Evolutionary conservation across 2,797 vertebrate genomes (phyloP), one percentile per base, ranked within the genome.

Genomic region (Enteromius argenteus): DNA sequence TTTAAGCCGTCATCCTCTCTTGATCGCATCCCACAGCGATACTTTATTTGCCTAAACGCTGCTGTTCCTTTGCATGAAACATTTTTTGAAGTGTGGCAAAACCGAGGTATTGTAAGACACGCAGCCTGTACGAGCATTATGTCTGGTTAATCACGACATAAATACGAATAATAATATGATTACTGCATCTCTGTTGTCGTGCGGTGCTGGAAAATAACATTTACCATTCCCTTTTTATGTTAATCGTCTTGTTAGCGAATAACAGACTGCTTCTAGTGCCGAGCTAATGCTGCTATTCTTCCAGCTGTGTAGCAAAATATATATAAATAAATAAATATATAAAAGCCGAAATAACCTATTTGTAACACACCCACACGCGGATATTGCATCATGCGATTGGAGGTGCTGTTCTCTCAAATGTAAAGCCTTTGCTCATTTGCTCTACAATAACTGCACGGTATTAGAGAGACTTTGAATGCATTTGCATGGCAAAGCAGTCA

Each of bases 91-190:
- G 62, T 83, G 75, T 69, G 69, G 82, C 75, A 60, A 75, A 91
- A 91, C 76, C 79, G 87, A 89, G 85, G 86, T 80, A 87, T 92
- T 93, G 92, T 93, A 23, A 89, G 90, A 91, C 66, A 85, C 87
- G 90, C 88, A 92, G 92, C 89, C 89, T 89, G 90, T 90, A 92
- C 91, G 92, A 84, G 90, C 90, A 90, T 91, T 93, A 94, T 93
- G 92, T 91, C 92, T 93, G 93, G 94, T 93, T 94, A 94, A 95
- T 95, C 94, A 92, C 90, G 90, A 95, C 95, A 92, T 93, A 89
- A 88, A 92, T 91, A 94, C 86, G 93, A 95, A 95, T 95, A 94
- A 94, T 94, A 94, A 95, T 93, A 93, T 93, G 94, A 95, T 96
- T 95, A 95, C 91, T 90, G 93, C 88, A 87, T 92, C 93, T 93